Base-by-base conservation (phyloP, 2,113 vertebrate genomes). In the Todiramphus saurophagus region DNA sequence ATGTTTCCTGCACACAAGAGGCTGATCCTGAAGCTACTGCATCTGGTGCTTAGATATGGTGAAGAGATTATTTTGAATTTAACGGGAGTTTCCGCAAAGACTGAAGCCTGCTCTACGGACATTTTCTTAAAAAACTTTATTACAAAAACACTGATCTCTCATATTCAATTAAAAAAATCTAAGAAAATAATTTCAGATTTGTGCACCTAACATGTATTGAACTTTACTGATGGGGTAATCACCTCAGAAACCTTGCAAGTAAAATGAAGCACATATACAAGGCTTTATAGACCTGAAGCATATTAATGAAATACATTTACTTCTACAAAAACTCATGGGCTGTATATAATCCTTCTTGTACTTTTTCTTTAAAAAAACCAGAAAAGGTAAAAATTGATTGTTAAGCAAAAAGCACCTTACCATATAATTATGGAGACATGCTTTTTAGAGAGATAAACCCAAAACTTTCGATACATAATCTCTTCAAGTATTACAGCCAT, bases 251-350 rank as follows among this genome's bases (percentile, higher is more conserved):
- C 20, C 44, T 25, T 44, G 59, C 48, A 88, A 85, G 41, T 16
- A n/a, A 33, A 58, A 69, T 30, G 30, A 53, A 66, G n/a, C 18
- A 55, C 11, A 10, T 0, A 0, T 3, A 24, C 41, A 44, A 53
- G 31, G 19, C 2, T 79, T 31, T 53, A 5, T 23, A 84, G n/a
- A 67, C 16, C 33, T 81, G 69, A 50, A 33, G 7, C 11, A 16
- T 39, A 35, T 31, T 50, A 75, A 81, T 20, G 3, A 66, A 83
- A 77, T 9, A 33, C 5, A 51, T 63, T 46, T 44, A 72, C 25
- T 50, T 53, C 51, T 53, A 53, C 25, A 53, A 53, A 88, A 81
- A 51, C 11, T 63, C 14, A 17, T 18, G 9, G 51, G 8, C 43
- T 58, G 4, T 15, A 7, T 21, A 24, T 41, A 72, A 62, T 10